These are phyloP conservation scores for Melanerpes aurifrons DNA, from an alignment of 2,113 vertebrate genomes.

Conservation along the genomic window DNA sequence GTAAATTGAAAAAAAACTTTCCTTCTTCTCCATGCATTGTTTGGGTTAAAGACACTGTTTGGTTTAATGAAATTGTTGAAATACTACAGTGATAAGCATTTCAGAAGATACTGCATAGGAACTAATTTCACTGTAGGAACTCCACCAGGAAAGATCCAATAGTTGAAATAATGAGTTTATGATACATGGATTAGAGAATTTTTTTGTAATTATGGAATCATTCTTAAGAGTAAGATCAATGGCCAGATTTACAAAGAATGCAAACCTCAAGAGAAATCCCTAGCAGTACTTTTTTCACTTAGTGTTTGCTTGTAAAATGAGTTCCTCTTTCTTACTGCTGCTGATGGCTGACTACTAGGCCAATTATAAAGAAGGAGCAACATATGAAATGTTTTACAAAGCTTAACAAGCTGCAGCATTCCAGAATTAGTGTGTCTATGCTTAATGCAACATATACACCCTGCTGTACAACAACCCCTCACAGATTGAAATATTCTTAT, in stretches of 20 bases:
- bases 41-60: neutral
- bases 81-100: neutral
- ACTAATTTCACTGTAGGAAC: neutral
- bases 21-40: neutral
- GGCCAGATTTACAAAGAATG: neutral
- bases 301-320: neutral
- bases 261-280: neutral
- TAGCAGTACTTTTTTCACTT: neutral
- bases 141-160: neutral
- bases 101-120: neutral
- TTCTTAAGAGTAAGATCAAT: neutral
- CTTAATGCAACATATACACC: neutral
- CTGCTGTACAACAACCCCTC: neutral
- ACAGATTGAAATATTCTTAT: constrained; percentile 20
- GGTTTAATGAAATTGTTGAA: neutral
- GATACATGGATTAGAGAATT: neutral
- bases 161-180: neutral
- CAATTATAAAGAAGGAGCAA: neutral
- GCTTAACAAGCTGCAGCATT: constrained; percentile 4
- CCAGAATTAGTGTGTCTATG: neutral
- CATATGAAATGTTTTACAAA: neutral
- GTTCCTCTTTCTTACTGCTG: neutral
- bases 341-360: neutral
- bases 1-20: neutral
- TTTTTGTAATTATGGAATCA: neutral